Evolutionary conservation across 2,888 invertebrate genomes (phyloP).

Genomic region (Eledone cirrhosa): DNA sequence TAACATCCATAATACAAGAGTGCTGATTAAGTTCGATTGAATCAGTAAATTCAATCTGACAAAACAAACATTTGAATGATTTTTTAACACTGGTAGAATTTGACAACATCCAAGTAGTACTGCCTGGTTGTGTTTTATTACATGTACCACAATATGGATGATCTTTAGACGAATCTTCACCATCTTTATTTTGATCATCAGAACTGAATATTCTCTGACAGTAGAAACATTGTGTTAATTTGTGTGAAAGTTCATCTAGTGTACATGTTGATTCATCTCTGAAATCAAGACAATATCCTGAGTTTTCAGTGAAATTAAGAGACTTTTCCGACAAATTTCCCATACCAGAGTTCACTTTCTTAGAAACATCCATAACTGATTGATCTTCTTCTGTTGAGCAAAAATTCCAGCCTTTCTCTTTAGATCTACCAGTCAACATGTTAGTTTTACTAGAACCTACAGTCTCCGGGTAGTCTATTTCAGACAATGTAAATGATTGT

Average conservation of each 20-base stretch:
- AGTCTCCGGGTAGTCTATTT: too few relatives aligned
- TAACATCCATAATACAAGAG: slow-evolving; percentile 6
- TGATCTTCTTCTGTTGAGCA: not conserved
- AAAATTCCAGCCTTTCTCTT: slow-evolving; percentile 1
- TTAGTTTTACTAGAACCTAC: too few relatives aligned
- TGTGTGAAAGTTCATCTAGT: slow-evolving; percentile 14
- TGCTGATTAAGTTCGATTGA: slow-evolving; percentile 5
- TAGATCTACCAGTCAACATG: not conserved
- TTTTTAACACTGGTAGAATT: too few relatives aligned
- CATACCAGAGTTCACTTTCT: too few relatives aligned
- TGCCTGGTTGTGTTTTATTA: not conserved
- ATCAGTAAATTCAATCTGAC: not conserved
- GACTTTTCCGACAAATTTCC: too few relatives aligned
- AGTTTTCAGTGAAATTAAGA: too few relatives aligned
- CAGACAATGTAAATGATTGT: too few relatives aligned
- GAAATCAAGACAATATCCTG: not conserved
- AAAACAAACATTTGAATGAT: too few relatives aligned
- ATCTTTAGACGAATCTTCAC: not conserved
- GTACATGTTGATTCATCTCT: slow-evolving; percentile 7
- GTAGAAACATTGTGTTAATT: slow-evolving; percentile 12
- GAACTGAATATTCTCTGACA: slow-evolving; percentile 7
- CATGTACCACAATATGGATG: slow-evolving; percentile 4
- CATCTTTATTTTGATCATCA: slow-evolving; percentile 6
- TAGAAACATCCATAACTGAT: not conserved
- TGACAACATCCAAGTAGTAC: not conserved